Percentiles rank a stretch among this genome's conserved stretches.
These are phyloP conservation scores for Rhagoletis zephyria DNA, from an alignment of 1,140 invertebrate species.

Conservation along the genomic window DNA sequence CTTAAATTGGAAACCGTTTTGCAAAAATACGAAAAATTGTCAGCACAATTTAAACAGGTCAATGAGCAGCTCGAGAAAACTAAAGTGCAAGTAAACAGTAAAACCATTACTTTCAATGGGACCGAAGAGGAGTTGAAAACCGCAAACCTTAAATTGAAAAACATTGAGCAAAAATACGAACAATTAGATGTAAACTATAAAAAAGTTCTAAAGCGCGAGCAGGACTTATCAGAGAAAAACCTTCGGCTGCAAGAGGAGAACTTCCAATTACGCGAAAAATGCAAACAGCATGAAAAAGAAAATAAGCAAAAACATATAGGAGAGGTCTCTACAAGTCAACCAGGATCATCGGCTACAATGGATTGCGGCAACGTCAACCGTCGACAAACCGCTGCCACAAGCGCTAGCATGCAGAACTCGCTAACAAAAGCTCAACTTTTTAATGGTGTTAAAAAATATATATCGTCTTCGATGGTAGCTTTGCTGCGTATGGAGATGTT, in stretches of 20 bases:
- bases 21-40: constrained; percentile 14
- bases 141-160: too few species aligned
- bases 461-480: constrained; percentile 65
- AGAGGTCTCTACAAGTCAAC: not conserved
- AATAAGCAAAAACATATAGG: not conserved
- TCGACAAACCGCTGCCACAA: not conserved
- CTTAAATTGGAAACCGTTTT: not conserved
- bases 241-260: not conserved
- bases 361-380: not conserved
- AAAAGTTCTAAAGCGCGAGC: not conserved
- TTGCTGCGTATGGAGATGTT: constrained; percentile 71
- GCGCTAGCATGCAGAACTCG: not conserved
- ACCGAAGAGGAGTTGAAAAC: not conserved
- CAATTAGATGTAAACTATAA: not conserved
- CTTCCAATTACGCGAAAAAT: not conserved
- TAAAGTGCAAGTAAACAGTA: too few species aligned
- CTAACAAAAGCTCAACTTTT: constrained; percentile 67
- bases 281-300: not conserved
- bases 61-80: too few species aligned
- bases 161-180: too few species aligned
- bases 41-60: too few species aligned
- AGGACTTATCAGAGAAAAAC: not conserved
- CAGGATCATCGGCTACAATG: constrained; percentile 3
- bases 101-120: too few species aligned
- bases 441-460: constrained; percentile 68